Conservation (phyloP, 2,888 invertebrate genomes). For the Norana najaformis region DNA sequence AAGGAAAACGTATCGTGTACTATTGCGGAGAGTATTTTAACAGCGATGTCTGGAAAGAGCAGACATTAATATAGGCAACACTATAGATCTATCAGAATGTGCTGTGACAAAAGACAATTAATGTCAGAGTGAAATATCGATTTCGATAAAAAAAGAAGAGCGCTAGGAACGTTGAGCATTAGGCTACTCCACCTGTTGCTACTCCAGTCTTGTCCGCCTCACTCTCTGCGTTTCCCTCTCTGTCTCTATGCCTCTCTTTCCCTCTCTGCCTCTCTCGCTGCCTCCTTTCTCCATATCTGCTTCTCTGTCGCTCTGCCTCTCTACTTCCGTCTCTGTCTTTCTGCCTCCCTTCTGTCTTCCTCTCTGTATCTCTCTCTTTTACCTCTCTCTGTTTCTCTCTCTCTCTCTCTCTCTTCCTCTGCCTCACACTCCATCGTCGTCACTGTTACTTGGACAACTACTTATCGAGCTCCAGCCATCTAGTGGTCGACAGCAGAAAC, state of each 20-base stretch:
- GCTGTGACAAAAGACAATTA: no score
- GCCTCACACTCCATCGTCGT: conserved; percentile 5
- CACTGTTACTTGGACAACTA: neutral
- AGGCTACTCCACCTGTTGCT: no score
- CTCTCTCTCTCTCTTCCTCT: neutral
- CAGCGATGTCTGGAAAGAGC: no score
- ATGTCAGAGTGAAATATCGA: neutral
- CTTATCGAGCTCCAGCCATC: neutral
- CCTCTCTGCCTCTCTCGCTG: neutral
- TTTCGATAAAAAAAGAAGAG: neutral
- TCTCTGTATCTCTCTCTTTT: neutral
- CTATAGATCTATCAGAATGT: no score
- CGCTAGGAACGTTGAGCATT: no score
- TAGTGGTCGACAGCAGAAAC: neutral
- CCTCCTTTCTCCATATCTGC: neutral
- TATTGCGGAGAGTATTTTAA: no score
- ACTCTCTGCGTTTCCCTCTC: neutral
- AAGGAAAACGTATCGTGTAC: no score
- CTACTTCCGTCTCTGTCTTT: neutral
- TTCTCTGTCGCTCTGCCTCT: neutral
- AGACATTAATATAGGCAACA: no score
- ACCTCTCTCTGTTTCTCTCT: neutral
- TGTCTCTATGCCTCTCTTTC: neutral
- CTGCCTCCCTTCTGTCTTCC: neutral
- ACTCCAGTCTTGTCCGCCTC: no score